phyloP scores from a whole-genome alignment of 1,140 invertebrate genomes.

The Brachionus sp. region DNA sequence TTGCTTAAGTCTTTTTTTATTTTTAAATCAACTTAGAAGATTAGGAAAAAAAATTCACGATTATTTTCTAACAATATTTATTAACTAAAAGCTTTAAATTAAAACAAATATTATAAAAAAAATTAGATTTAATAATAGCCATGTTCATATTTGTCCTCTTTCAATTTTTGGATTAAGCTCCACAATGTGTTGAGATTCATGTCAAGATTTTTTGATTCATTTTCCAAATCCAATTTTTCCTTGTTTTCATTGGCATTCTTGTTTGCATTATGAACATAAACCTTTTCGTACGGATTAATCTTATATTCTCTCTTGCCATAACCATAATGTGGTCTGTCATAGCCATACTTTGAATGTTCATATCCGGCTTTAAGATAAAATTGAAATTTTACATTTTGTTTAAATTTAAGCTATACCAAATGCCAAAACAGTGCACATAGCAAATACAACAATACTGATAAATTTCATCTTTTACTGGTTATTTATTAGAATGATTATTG shows the following conservation, averaged over 20 bases:
- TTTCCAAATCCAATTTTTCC: neutral
- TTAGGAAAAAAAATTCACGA: neutral
- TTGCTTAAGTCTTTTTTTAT: neutral
- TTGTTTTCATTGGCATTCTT: neutral
- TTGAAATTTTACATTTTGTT: neutral
- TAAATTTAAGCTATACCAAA: neutral
- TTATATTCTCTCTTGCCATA: neutral
- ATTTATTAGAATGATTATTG: neutral
- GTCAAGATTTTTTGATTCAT: neutral
- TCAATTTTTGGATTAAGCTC: neutral
- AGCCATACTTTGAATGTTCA: neutral
- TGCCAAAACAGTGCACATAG: neutral
- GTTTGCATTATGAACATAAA: neutral
- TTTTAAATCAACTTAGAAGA: neutral
- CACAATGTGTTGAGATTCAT: neutral
- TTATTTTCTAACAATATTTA: neutral
- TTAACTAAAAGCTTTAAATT: neutral
- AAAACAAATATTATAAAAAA: neutral
- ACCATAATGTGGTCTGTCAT: neutral
- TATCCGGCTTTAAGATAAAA: neutral
- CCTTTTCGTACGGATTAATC: neutral
- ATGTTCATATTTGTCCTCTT: neutral
- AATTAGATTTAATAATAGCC: neutral
- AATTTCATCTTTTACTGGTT: neutral
- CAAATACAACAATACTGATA: neutral